Evolutionary conservation across 2,797 vertebrate species (phyloP), one percentile per base, ranked within the genome.

Genomic region (Gastrophryne carolinensis): DNA sequence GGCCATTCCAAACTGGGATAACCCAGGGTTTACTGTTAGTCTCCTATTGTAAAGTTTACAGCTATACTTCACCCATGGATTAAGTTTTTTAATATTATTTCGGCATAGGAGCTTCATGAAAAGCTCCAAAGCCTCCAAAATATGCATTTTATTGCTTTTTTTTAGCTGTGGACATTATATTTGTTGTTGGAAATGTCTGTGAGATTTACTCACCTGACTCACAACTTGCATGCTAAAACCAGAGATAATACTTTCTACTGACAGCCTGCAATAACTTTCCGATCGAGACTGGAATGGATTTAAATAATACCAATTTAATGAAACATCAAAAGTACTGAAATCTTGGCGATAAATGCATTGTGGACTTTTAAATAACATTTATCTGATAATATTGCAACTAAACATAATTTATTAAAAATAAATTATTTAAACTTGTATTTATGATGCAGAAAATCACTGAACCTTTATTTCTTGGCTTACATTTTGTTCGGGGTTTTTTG

Each of bases 281-380:
- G 37, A 60, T 69, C 65, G 62, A 29, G 27, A 32, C 44, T 69
- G 54, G 57, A 69, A 76, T 69, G 54, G 56, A 69, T 69, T 63
- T 62, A 61, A 62, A 53, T 52, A 76, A 76, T 39, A 69, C 21
- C n/a, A n/a, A 26, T 62, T 69, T 76, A 75, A 75, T 75, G 34
- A 76, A 60, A 69, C 58, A 30, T 68, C 65, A 41, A 35, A 30
- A 76, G 56, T 29, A 19, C 29, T 24, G 30, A 76, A 76, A 62
- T 53, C 8, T 52, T 17, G 34, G 13, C 13, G 26, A 52, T 76
- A 54, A 69, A 62, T 69, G 23, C 54, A 65, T 75, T 65, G 44
- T 15, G 5, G 62, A 21, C 44, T 37, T 62, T 62, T 37, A 61
- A 30, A 47, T 60, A 61, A 61, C 69, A 68, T 54, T 52, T 73